Percentiles rank a stretch among this genome's conserved stretches.
Evolutionary conservation across 2,797 vertebrate genomes (phyloP).

Genomic region (Adelosebastes latens): DNA sequence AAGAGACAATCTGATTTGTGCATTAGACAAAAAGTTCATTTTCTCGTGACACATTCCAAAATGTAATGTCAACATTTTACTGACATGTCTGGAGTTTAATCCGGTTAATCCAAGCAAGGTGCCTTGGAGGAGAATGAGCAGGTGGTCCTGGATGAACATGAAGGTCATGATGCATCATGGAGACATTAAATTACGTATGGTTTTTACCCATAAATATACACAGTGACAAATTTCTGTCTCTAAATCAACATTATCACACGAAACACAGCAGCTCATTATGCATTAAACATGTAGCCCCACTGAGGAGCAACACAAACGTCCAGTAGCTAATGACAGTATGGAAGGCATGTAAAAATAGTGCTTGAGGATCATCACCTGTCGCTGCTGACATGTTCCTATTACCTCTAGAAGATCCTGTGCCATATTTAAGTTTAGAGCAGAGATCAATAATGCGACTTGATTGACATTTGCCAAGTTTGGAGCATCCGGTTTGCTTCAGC

Average conservation of each 20-base stretch:
- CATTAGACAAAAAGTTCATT: background rate
- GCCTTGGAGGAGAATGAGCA: slow-evolving; percentile 48
- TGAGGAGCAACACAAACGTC: background rate
- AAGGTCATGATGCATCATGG: slow-evolving; percentile 31
- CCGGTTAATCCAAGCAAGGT: slow-evolving; percentile 47
- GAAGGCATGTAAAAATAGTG: slow-evolving; percentile 71
- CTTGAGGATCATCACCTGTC: slow-evolving; percentile 61
- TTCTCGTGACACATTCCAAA: background rate
- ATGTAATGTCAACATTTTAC: background rate
- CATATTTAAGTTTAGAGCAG: slow-evolving; percentile 32
- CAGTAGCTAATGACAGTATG: slow-evolving; percentile 16
- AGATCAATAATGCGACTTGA: slow-evolving; percentile 60
- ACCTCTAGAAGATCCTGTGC: slow-evolving; percentile 44
- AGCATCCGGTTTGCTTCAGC: slow-evolving; percentile 38
- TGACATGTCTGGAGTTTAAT: slow-evolving; percentile 28
- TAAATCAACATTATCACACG: background rate
- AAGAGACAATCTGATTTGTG: background rate
- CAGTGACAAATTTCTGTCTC: background rate
- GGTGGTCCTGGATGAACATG: slow-evolving; percentile 36
- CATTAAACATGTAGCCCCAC: background rate
- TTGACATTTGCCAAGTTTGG: slow-evolving; percentile 71
- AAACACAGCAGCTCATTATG: background rate
- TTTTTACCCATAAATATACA: slow-evolving; percentile 10
- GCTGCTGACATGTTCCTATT: slow-evolving; percentile 54
- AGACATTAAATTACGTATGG: background rate